Conservation (phyloP, 2,888 invertebrate species). For the Catocala fraxini region DNA sequence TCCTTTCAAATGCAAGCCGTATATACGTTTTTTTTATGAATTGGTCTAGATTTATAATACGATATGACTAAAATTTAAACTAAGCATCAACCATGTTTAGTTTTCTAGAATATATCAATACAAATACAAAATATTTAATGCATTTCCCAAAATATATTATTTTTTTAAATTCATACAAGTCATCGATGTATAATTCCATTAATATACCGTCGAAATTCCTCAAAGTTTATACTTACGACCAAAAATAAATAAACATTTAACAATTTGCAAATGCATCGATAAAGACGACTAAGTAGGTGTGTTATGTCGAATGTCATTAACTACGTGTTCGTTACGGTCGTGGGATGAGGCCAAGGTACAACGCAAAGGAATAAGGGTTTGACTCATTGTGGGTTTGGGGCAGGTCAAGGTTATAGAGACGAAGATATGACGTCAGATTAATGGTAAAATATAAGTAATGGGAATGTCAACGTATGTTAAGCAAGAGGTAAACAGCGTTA, state of each 20-base stretch:
- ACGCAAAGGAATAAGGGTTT: slow-evolving; percentile 33
- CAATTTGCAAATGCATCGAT: slow-evolving; percentile 53
- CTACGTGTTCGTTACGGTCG: slow-evolving; percentile 44
- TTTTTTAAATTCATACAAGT: background rate
- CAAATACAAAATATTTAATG: too few relatives aligned
- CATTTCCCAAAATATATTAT: too few relatives aligned
- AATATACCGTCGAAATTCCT: slow-evolving; percentile 17
- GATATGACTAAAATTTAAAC: too few relatives aligned
- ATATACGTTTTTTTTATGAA: too few relatives aligned
- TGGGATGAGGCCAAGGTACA: slow-evolving; percentile 61
- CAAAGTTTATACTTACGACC: slow-evolving; percentile 43
- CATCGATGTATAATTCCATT: slow-evolving; percentile 3
- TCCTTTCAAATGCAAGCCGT: too few relatives aligned
- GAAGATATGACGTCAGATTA: background rate
- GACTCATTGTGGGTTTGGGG: slow-evolving; percentile 13
- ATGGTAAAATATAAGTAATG: background rate
- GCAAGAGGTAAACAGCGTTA: background rate
- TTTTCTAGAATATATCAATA: too few relatives aligned
- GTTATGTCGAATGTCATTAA: slow-evolving; percentile 62
- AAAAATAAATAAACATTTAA: slow-evolving; percentile 50
- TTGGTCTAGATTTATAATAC: too few relatives aligned
- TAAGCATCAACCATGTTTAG: too few relatives aligned
- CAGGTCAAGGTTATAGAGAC: background rate
- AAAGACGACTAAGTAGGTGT: slow-evolving; percentile 61
- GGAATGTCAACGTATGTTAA: background rate